Evolutionary conservation across 2,888 invertebrate genomes (phyloP).

Genomic region (Bombylius major): DNA sequence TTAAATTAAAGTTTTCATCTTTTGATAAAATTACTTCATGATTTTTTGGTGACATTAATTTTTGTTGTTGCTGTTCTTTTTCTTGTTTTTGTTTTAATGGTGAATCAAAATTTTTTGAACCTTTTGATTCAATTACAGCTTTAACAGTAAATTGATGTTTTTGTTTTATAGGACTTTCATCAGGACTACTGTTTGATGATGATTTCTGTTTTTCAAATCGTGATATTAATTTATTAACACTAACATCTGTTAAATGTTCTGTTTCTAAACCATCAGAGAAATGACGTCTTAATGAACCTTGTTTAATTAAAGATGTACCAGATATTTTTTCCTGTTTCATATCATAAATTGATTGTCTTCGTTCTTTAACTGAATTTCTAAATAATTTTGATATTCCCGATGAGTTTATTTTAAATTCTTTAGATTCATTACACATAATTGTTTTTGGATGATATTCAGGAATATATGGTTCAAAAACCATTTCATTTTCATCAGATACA

Average conservation of each 20-base stretch:
- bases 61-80: not conserved
- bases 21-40: not conserved
- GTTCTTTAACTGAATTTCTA: too few species aligned
- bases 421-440: too few species aligned
- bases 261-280: conserved; percentile 31
- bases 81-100: not conserved
- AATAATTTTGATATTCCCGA: too few species aligned
- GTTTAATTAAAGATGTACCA: conserved; percentile 24
- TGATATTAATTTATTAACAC: conserved; percentile 31
- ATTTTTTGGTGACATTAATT: not conserved
- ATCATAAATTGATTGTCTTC: too few species aligned
- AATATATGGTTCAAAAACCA: too few species aligned
- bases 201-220: conserved; percentile 23
- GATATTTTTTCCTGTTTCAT: too few species aligned
- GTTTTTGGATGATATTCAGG: too few species aligned
- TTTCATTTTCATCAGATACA: too few species aligned
- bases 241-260: conserved; percentile 25
- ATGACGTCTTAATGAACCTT: conserved; percentile 28
- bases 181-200: not conserved
- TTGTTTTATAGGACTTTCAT: not conserved
- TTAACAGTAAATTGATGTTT: not conserved
- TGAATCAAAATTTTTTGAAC: not conserved
- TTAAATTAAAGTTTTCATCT: too few species aligned
- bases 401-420: too few species aligned
- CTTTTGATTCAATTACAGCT: not conserved